Percentiles rank a stretch among this genome's conserved stretches.
phyloP scores from a whole-genome alignment of 2,797 vertebrate genomes.

The Enteromius fasciolatus region DNA sequence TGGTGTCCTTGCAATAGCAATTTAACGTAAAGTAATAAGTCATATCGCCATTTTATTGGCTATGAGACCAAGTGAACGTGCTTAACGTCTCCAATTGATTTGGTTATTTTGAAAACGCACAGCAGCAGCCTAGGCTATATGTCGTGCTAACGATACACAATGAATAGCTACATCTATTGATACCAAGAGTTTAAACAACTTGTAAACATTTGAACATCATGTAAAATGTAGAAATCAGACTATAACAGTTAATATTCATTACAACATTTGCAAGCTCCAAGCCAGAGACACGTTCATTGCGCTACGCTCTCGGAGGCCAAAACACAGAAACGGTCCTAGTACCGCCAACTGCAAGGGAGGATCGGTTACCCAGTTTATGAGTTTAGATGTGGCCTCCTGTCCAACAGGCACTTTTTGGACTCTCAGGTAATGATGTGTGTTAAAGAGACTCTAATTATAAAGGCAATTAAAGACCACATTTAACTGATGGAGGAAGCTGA shows the following conservation, averaged over 20 bases:
- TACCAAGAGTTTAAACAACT: conserved; percentile 52
- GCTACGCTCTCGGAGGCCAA: background rate
- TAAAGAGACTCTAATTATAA: background rate
- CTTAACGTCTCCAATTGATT: conserved; percentile 63
- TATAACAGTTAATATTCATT: conserved; percentile 50
- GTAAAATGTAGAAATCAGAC: conserved; percentile 38
- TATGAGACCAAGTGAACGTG: conserved; percentile 56
- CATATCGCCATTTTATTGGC: conserved; percentile 53
- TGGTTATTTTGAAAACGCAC: conserved; percentile 65
- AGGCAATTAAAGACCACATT: background rate
- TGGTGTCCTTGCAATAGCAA: conserved; percentile 47
- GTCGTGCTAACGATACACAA: conserved; percentile 56
- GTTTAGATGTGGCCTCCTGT: conserved; percentile 26
- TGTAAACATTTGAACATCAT: conserved; percentile 68
- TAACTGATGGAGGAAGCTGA: background rate
- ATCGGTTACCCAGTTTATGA: conserved; percentile 34
- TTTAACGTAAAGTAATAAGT: conserved; percentile 16
- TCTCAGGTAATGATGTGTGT: background rate
- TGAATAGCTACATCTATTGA: conserved; percentile 61
- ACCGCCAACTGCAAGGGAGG: conserved; percentile 21
- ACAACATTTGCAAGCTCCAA: conserved; percentile 2
- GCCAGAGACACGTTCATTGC: background rate
- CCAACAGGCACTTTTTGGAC: conserved; percentile 33
- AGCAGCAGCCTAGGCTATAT: conserved; percentile 57
- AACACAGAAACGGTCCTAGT: background rate